Conservation (phyloP, 1,140 invertebrate genomes). For the Bursaphelenchus mucronatus region DNA sequence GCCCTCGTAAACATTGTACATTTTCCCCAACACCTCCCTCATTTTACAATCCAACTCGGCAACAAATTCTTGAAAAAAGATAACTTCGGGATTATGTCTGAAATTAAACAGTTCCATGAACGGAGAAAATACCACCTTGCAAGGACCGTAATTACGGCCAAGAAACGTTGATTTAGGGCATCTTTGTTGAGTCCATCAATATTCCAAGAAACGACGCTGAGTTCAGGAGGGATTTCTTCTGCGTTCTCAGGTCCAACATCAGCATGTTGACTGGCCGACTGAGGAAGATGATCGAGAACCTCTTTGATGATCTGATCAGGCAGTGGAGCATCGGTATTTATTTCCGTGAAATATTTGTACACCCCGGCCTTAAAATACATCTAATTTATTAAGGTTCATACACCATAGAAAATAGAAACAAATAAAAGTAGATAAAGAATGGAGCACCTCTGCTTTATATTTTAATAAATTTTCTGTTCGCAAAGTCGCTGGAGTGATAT, state of each 20-base stretch:
- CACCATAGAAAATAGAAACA: too few species aligned
- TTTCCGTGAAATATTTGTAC: slow-evolving; percentile 22
- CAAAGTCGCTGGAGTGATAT: too few species aligned
- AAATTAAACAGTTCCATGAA: slow-evolving; percentile 28
- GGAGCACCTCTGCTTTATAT: too few species aligned
- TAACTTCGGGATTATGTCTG: slow-evolving; percentile 67
- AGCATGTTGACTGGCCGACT: not conserved
- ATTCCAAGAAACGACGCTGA: slow-evolving; percentile 67
- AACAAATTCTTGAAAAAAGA: slow-evolving; percentile 69
- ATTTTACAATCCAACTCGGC: slow-evolving; percentile 62
- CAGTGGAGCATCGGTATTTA: slow-evolving; percentile 12
- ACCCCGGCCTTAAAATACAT: slow-evolving; percentile 18
- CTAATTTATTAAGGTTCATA: too few species aligned
- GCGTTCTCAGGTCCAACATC: not conserved
- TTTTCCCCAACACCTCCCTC: slow-evolving; percentile 26
- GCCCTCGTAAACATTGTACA: slow-evolving; percentile 23
- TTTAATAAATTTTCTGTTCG: too few species aligned
- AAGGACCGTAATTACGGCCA: slow-evolving; percentile 65
- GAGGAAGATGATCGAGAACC: not conserved
- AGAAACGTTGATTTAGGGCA: slow-evolving; percentile 65
- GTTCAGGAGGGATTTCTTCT: slow-evolving; percentile 25
- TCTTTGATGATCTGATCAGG: slow-evolving; percentile 17
- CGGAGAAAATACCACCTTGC: slow-evolving; percentile 60
- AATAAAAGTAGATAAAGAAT: too few species aligned
- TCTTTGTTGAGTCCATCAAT: slow-evolving; percentile 68